A percentile compares a stretch with the other conserved stretches of the same genome.
Conservation (phyloP, 2,888 invertebrate species). For the Caenorhabditis macrosperma region DNA sequence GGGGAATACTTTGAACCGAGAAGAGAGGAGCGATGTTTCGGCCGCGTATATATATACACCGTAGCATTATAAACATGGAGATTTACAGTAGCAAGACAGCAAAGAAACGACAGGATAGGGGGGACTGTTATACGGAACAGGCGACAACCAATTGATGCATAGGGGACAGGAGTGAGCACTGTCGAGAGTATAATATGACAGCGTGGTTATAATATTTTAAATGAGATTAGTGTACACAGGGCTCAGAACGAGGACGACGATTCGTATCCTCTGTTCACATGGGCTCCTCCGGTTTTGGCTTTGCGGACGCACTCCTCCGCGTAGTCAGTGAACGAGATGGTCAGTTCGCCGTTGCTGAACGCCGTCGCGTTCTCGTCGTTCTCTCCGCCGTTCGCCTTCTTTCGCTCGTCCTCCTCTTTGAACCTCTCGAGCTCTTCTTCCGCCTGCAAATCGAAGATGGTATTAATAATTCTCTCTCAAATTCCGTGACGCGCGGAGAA, state of each 20-base stretch:
- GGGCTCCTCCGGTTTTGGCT: neutral
- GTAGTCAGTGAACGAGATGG: conserved; percentile 20
- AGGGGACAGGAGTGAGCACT: neutral
- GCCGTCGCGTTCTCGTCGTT: conserved; percentile 10
- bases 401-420: neutral
- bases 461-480: no score
- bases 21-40: neutral
- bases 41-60: conserved; percentile 10
- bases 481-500: no score
- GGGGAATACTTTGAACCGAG: conserved; percentile 6
- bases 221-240: neutral
- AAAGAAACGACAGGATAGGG: conserved; percentile 4
- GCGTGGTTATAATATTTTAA: neutral
- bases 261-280: neutral
- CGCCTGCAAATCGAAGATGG: no score
- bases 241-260: conserved; percentile 8
- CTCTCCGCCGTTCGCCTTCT: neutral
- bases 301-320: neutral
- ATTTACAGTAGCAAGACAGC: conserved; percentile 38
- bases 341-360: neutral
- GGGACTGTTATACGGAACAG: neutral
- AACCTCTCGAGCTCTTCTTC: neutral
- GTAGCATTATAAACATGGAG: conserved; percentile 24
- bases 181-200: neutral
- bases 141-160: neutral